These are phyloP conservation scores for Clarias platycephalus DNA, from an alignment of 2,797 vertebrate species.

Conservation along the genomic window DNA sequence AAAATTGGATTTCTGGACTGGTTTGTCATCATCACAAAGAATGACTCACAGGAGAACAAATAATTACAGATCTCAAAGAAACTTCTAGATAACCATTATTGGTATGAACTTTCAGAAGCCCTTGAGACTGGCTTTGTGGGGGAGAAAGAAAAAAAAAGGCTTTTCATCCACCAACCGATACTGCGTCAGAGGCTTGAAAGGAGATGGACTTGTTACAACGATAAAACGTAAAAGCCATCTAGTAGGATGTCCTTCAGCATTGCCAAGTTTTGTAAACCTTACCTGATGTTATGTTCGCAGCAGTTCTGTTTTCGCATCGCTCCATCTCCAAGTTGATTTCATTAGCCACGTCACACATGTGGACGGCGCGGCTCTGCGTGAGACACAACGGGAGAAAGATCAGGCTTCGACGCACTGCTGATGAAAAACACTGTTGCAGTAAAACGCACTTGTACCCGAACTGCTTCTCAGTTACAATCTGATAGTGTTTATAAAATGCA, in stretches of 20 bases:
- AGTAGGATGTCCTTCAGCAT: constrained; percentile 21
- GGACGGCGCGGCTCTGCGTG: constrained; percentile 67
- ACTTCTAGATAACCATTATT: constrained; percentile 21
- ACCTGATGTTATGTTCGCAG: constrained; percentile 77
- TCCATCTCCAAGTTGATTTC: constrained; percentile 75
- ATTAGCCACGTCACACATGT: constrained; percentile 76
- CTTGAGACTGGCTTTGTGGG: constrained; percentile 21
- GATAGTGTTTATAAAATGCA: not conserved
- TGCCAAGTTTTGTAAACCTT: constrained; percentile 42
- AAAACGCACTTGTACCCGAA: not conserved
- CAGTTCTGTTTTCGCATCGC: constrained; percentile 71
- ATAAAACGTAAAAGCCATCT: not conserved
- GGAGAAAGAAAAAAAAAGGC: not conserved
- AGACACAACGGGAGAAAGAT: constrained; percentile 27
- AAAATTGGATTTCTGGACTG: constrained; percentile 33
- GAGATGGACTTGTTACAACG: constrained; percentile 25
- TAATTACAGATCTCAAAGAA: constrained; percentile 43
- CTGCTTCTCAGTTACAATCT: not conserved
- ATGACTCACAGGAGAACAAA: constrained; percentile 44
- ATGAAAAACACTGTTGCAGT: not conserved
- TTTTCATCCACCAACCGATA: constrained; percentile 24
- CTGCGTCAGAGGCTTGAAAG: constrained; percentile 28
- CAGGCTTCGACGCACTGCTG: not conserved
- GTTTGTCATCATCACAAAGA: constrained; percentile 42
- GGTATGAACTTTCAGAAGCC: constrained; percentile 35